Conservation (phyloP, 2,113 vertebrate genomes). For the Mobula birostris region DNA sequence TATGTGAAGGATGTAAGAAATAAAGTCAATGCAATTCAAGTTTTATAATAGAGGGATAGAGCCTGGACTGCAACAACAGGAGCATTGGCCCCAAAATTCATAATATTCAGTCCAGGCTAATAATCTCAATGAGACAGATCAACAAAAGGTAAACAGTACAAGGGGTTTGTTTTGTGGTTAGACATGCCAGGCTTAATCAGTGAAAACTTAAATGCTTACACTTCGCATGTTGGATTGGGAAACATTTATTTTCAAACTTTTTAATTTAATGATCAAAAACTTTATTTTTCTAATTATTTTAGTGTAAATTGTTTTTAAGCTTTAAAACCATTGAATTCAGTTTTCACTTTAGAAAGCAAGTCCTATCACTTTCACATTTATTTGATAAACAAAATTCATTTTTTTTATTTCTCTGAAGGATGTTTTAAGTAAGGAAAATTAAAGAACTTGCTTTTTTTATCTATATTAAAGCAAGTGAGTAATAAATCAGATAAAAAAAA, state of each 20-base stretch:
- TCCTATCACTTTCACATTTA: not conserved
- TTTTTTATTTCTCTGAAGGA: not conserved
- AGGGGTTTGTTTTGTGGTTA: not conserved
- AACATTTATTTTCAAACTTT: not conserved
- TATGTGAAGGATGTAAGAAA: too few species aligned
- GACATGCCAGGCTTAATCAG: not conserved
- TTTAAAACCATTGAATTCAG: not conserved
- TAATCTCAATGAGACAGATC: not conserved
- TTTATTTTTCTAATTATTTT: not conserved
- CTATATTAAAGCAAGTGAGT: not conserved
- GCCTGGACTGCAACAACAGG: not conserved
- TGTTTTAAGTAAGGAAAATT: not conserved
- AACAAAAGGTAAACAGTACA: not conserved
- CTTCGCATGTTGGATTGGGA: not conserved
- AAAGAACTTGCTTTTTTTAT: not conserved
- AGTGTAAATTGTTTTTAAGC: not conserved
- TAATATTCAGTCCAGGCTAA: not conserved
- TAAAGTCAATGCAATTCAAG: too few species aligned
- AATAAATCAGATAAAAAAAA: conserved; percentile 12
- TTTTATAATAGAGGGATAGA: too few species aligned
- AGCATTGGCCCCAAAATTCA: not conserved
- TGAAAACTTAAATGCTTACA: not conserved
- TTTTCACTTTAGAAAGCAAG: too few species aligned
- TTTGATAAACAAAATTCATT: not conserved
- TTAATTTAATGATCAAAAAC: not conserved